Evolutionary conservation across 92 coral and sea anemone genomes (phyloP).

Genomic region (Porites divaricata): DNA sequence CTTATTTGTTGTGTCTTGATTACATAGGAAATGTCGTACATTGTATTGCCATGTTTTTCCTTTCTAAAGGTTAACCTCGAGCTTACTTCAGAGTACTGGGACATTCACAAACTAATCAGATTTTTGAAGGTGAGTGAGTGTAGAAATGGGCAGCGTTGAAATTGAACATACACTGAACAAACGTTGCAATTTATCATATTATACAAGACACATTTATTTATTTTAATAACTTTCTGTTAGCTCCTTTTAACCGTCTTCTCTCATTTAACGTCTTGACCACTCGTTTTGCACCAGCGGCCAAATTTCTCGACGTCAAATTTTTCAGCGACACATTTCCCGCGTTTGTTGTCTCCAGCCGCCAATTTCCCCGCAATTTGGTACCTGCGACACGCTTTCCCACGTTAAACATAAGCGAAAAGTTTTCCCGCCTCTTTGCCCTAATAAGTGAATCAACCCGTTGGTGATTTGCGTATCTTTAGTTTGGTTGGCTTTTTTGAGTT

Average conservation of each 20-base stretch:
- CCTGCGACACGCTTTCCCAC: not conserved
- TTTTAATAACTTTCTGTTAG: no score
- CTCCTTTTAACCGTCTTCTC: no score
- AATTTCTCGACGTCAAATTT: no score
- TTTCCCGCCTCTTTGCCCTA: not conserved
- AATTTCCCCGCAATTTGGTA: not conserved
- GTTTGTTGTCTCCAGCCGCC: no score
- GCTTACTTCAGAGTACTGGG: conserved; percentile 85
- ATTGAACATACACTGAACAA: no score
- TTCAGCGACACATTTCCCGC: no score
- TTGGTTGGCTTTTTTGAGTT: no score
- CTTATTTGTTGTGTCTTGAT: not conserved
- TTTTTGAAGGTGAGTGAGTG: conserved; percentile 63
- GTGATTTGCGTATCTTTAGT: no score
- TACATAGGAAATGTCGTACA: not conserved
- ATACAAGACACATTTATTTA: no score
- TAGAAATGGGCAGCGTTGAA: not conserved
- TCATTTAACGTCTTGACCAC: not conserved
- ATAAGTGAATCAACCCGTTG: no score
- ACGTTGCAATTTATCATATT: no score
- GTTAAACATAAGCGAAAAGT: not conserved
- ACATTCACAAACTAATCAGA: conserved; percentile 79
- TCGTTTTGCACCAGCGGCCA: not conserved
- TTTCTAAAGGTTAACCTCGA: conserved; percentile 64
- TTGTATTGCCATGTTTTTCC: not conserved